Conservation (phyloP, 2,113 vertebrate species). For the Malaclemys terrapin region DNA sequence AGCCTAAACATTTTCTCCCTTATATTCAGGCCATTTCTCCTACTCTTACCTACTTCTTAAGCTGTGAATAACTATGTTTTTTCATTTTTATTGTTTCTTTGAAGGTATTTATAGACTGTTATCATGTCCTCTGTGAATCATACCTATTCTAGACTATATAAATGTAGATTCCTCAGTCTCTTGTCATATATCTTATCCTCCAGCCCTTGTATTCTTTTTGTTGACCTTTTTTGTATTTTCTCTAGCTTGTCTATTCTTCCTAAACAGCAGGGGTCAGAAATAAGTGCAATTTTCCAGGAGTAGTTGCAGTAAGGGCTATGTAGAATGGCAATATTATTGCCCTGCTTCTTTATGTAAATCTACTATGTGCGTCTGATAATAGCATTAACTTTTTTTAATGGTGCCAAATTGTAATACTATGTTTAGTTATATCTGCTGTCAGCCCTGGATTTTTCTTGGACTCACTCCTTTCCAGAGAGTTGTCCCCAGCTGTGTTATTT, state of each 20-base stretch:
- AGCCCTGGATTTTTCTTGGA: neutral
- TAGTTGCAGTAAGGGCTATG: neutral
- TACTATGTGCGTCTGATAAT: neutral
- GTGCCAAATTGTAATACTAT: neutral
- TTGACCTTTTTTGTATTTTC: conserved; percentile 38
- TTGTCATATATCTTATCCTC: conserved; percentile 29
- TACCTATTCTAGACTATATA: conserved; percentile 50
- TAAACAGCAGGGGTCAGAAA: neutral
- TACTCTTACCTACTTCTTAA: conserved; percentile 42
- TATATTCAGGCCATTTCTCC: conserved; percentile 63
- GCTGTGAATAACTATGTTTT: conserved; percentile 50
- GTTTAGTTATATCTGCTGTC: neutral
- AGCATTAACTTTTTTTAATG: neutral
- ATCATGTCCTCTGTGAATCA: conserved; percentile 48
- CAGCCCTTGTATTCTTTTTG: conserved; percentile 26
- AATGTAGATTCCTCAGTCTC: conserved; percentile 23
- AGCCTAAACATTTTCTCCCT: conserved; percentile 48
- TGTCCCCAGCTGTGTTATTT: neutral
- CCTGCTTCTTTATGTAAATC: neutral
- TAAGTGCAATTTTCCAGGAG: neutral
- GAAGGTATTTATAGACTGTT: conserved; percentile 66
- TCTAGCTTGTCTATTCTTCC: conserved; percentile 19
- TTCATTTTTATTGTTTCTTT: conserved; percentile 60
- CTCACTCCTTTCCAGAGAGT: conserved; percentile 14
- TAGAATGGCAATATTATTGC: neutral